These are phyloP conservation scores for Sterrhoptilus dennistouni DNA, from an alignment of 2,113 vertebrate species.

Conservation along the genomic window DNA sequence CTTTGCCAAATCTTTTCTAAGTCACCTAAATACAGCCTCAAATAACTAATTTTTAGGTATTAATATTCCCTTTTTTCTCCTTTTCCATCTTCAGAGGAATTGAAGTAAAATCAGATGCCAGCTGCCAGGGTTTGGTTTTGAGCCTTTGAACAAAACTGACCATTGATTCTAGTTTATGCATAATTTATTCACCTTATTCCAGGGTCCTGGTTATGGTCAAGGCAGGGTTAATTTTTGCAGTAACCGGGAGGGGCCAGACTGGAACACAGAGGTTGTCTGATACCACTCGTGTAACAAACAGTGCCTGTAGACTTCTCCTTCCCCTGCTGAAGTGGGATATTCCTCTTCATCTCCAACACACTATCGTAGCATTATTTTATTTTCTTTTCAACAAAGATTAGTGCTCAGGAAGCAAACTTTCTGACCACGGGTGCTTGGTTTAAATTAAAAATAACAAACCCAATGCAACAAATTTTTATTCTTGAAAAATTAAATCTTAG, in stretches of 20 bases:
- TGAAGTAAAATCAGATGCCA: not conserved
- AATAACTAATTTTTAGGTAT: not conserved
- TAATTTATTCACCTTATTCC: not conserved
- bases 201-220: not conserved
- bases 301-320: too few relatives aligned
- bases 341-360: not conserved
- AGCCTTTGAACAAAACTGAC: not conserved
- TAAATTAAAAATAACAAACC: not conserved
- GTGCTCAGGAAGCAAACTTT: not conserved
- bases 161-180: not conserved
- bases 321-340: not conserved
- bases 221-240: not conserved
- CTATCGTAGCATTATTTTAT: too few relatives aligned
- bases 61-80: not conserved
- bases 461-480: not conserved
- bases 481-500: not conserved
- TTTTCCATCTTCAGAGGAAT: not conserved
- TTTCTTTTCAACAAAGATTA: not conserved
- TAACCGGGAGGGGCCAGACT: not conserved
- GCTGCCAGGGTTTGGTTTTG: not conserved
- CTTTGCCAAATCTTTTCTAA: not conserved
- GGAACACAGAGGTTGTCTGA: not conserved
- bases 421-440: not conserved
- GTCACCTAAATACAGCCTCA: not conserved
- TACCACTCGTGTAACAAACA: rapidly evolving